A percentile compares a stretch with the other conserved stretches of the same genome.
phyloP scores from a whole-genome alignment of 2,797 vertebrate species.

The Loris lydekkerianus region DNA sequence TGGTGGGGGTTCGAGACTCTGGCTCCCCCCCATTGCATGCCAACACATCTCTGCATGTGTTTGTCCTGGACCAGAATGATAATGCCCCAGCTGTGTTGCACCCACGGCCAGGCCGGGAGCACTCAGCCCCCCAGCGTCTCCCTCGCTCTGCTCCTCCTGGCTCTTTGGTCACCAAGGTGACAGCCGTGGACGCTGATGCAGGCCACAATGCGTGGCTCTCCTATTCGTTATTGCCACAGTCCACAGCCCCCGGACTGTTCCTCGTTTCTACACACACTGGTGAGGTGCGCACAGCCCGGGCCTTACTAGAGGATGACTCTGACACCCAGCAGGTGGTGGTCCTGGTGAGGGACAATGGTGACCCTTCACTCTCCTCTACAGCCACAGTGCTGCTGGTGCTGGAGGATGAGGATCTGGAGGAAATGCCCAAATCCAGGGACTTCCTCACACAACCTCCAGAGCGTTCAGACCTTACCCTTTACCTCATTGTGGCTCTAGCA shows the following conservation, averaged over 20 bases:
- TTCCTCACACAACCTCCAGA: slow-evolving; percentile 90
- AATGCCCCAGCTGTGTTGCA: slow-evolving; percentile 94
- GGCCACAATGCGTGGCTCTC: slow-evolving; percentile 98
- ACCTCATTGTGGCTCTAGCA: slow-evolving; percentile 96
- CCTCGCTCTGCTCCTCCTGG: slow-evolving; percentile 92
- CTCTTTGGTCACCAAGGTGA: slow-evolving; percentile 95
- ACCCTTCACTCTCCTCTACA: slow-evolving; percentile 92
- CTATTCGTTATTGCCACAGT: slow-evolving; percentile 92
- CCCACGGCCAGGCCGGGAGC: slow-evolving; percentile 89
- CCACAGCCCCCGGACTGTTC: slow-evolving; percentile 93
- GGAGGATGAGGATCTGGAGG: slow-evolving; percentile 90
- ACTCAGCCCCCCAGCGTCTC: slow-evolving; percentile 90
- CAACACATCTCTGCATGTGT: slow-evolving; percentile 95
- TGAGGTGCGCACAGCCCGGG: slow-evolving; percentile 93
- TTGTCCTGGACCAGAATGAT: slow-evolving; percentile 96
- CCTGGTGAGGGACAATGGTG: slow-evolving; percentile 94
- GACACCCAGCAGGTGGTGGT: slow-evolving; percentile 91
- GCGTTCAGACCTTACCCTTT: slow-evolving; percentile 94
- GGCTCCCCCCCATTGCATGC: slow-evolving; percentile 91
- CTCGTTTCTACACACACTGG: slow-evolving; percentile 92
- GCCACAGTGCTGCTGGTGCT: slow-evolving; percentile 92
- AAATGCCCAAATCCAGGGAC: slow-evolving; percentile 88
- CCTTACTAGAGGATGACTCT: slow-evolving; percentile 92
- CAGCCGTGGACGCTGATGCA: slow-evolving; percentile 95
- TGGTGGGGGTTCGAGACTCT: slow-evolving; percentile 93